Evolutionary conservation across 37 sponge, comb jelly and placozoan genomes (phyloP).

Genomic region (Eunapius fragilis): DNA sequence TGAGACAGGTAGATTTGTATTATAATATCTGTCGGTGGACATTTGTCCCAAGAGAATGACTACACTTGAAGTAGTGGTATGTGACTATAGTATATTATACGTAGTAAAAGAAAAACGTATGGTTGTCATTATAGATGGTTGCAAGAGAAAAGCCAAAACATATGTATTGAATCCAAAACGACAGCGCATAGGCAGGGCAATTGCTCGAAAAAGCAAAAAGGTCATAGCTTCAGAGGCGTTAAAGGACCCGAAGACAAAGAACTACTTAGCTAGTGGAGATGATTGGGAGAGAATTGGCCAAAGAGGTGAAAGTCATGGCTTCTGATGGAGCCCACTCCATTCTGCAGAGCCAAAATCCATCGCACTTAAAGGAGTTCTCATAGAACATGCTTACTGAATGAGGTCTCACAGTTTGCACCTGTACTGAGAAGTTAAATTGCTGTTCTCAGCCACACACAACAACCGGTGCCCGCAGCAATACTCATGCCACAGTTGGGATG

Average conservation of each 20-base stretch:
- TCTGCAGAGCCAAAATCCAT: not conserved
- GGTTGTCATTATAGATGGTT: not conserved
- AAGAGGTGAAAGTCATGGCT: conserved; percentile 21
- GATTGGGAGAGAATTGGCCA: conserved; percentile 1
- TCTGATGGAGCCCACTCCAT: conserved; percentile 8
- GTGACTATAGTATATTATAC: not conserved
- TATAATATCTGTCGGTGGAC: no score
- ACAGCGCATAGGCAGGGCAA: conserved; percentile 47
- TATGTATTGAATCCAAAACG: not conserved
- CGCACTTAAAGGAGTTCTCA: conserved; percentile 22
- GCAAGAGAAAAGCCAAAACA: not conserved
- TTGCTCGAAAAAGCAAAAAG: conserved; percentile 70
- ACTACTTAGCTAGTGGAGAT: not conserved
- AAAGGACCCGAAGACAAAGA: not conserved
- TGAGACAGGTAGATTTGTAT: no score
- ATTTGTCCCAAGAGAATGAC: not conserved
- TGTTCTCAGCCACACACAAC: conserved; percentile 24
- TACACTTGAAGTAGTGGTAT: not conserved
- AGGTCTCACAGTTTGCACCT: conserved; percentile 21
- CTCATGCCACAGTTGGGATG: conserved; percentile 7
- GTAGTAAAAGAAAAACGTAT: not conserved
- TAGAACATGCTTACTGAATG: conserved; percentile 23
- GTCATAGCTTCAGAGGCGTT: conserved; percentile 12
- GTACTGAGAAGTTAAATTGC: conserved; percentile 6
- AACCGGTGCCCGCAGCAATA: conserved; percentile 13